A percentile compares a stretch with the other conserved stretches of the same genome.
These are phyloP conservation scores for Mesorhabditis sp. DNA, from an alignment of 2,888 invertebrate species.

Conservation along the genomic window DNA sequence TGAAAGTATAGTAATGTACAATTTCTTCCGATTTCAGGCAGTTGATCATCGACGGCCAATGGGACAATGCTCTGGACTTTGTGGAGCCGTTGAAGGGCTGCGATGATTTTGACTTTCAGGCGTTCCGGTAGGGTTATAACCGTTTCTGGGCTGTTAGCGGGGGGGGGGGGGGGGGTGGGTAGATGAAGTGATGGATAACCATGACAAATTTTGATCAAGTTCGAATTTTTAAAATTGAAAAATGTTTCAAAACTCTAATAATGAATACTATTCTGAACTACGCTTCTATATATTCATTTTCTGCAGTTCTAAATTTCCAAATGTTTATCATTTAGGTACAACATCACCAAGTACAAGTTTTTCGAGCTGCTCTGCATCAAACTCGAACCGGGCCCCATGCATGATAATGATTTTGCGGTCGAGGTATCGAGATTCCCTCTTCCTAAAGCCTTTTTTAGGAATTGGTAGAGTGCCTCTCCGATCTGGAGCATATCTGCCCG, in stretches of 20 bases:
- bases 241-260: neutral
- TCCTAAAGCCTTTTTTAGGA: conserved; percentile 62
- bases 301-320: neutral
- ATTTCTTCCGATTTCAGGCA: conserved; percentile 79
- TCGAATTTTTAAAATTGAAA: neutral
- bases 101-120: conserved; percentile 70
- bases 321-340: conserved; percentile 74
- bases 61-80: conserved; percentile 94
- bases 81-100: conserved; percentile 79
- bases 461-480: conserved; percentile 83
- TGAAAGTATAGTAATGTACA: conserved; percentile 86
- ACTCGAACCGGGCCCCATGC: conserved; percentile 70
- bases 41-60: conserved; percentile 88
- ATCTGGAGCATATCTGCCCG: conserved; percentile 82
- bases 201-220: too few relatives aligned
- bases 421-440: conserved; percentile 61
- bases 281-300: neutral
- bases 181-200: too few relatives aligned
- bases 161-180: too few relatives aligned
- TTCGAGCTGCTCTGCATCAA: conserved; percentile 87
- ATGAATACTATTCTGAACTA: neutral
- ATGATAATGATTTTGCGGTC: conserved; percentile 82
- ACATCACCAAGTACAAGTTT: conserved; percentile 85
- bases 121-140: conserved; percentile 29
- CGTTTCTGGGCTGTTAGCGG: too few relatives aligned